Conservation (phyloP, 2,113 vertebrate species). For the Hemicordylus capensis region DNA sequence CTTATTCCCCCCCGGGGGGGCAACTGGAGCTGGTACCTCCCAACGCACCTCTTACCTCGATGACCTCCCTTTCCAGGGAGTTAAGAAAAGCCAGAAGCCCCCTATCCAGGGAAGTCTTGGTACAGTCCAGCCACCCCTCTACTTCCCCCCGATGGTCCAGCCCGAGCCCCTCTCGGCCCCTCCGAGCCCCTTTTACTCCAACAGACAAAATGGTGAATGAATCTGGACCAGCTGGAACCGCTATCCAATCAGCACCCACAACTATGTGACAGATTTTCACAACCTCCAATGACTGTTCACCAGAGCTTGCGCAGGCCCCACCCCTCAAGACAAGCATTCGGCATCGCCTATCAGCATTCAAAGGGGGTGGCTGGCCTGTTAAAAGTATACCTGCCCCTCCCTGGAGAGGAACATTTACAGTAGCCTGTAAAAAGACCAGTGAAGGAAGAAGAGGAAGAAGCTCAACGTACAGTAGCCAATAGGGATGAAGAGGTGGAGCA, state of each 20-base stretch:
- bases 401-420: constrained; percentile 83
- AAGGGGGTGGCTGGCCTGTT: background rate
- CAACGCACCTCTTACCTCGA: constrained; percentile 28
- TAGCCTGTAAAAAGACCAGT: constrained; percentile 79
- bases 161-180: constrained; percentile 69
- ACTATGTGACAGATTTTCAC: constrained; percentile 77
- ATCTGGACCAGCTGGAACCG: constrained; percentile 90
- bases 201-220: constrained; percentile 99
- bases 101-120: background rate
- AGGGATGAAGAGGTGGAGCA: constrained; percentile 68
- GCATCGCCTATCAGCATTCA: constrained; percentile 69
- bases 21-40: constrained; percentile 20
- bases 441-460: constrained; percentile 28
- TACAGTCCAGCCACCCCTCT: constrained; percentile 47
- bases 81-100: background rate
- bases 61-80: background rate
- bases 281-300: constrained; percentile 73
- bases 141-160: constrained; percentile 47
- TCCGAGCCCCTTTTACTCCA: constrained; percentile 88
- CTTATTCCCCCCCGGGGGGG: constrained; percentile 26
- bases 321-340: constrained; percentile 34
- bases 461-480: constrained; percentile 85
- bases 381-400: background rate
- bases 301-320: constrained; percentile 52
- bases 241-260: constrained; percentile 82